Base-by-base conservation (phyloP, 1,140 invertebrate species). In the Calosoma granatense region DNA sequence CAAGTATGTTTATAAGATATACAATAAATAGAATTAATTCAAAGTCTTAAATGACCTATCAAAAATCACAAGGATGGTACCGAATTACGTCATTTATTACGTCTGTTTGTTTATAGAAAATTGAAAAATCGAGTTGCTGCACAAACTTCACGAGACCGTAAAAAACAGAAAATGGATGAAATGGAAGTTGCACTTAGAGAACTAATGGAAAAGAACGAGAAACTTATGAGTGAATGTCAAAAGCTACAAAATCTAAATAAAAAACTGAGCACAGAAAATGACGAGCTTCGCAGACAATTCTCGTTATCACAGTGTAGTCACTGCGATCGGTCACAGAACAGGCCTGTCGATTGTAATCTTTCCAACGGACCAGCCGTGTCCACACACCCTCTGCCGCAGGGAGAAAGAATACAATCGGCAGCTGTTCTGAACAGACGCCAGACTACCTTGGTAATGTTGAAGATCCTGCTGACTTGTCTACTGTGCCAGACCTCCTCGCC, bases 121-220 rank as follows among this genome's bases (percentile, higher is more conserved):
- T 70, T 98, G 61, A 98, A 97, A 72, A 98, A 98, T 71, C 78
- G 95, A 65, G 92, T 97, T 14, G 95, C 96, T 30, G 96, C 96
- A n/a, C 95, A 98, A 72, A 95, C 90, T 39, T 97, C 95, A 0
- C 78, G 96, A 54, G 96, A 98, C 72, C 81, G 93, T n/a, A 98
- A 98, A 68, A 97, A 97, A 71, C 88, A 88, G 0, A 86, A 86
- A 69, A 85, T 97, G 80, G 85, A 89, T 58, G 87, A 93, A 63
- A 81, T 97, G 71, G 93, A 97, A 74, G 72, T 74, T 12, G 80
- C 81, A 39, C 79, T 91, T 4, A 76, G 79, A 59, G 67, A 76
- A 20, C 69, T 90, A n/a, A 78, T 77, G 57, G 78, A 83, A 23
- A 75, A 77, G 60, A 87, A 87, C 60, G 78, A 83, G 56, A 69